Base-by-base conservation (phyloP, 2,797 vertebrate species). In the Cirrhinus molitorella region DNA sequence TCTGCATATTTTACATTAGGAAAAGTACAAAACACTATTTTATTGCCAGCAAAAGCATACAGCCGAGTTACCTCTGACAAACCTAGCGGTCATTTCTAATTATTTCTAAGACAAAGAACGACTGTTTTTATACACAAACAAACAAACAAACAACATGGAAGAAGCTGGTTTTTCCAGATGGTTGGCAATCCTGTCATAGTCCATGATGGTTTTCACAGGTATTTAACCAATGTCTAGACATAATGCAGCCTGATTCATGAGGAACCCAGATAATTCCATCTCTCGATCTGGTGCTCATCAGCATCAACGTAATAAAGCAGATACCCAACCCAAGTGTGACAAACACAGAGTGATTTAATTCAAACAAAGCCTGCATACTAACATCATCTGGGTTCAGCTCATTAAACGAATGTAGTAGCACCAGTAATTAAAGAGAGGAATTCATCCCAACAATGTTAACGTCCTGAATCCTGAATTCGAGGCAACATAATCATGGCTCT, bases 1-100 rank as follows among this genome's bases (percentile, higher is more conserved):
- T 25, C 63, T 91, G 87, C 47, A 63, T 73, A 86, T 85, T 82
- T 86, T 87, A 90, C 91, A 88, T 85, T 84, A 89, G 87, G 70
- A 78, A n/a, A 75, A 83, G 85, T 87, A 88, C 67, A 87, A 76
- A 85, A 65, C 31, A 57, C 72, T 73, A 76, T 85, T 72, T 68
- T 86, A 85, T 66, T 83, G 71, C 51, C 82, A 81, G 88, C 84
- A 65, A 70, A 75, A 75, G 23, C 77, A 47, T 13, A 45, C 68
- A 85, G 66, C 61, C 37, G 13, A 70, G 49, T 65, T 63, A 84
- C 11, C 79, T 16, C 51, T 28, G 43, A 68, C 47, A 79, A 49
- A 37, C 53, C 57, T 72, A 73, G 25, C 21, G 19, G 28, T 66
- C 72, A 55, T 63, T 74, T 40, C 37, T 40, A 40, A 45, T 65